phyloP scores from a whole-genome alignment of 2,113 vertebrate genomes.

The Callochromis pleurospilus region DNA sequence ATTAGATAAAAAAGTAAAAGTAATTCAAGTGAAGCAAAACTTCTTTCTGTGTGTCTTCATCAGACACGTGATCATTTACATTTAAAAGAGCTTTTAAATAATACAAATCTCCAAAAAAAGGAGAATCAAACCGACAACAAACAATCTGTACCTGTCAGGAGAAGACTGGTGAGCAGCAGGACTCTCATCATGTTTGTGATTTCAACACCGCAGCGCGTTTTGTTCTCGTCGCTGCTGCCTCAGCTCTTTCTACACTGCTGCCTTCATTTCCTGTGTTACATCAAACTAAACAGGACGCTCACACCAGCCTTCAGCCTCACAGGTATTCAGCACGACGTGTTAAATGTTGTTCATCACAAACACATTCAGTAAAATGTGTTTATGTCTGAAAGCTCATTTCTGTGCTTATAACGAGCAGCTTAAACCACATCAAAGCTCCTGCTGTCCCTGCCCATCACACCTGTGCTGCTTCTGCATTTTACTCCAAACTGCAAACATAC shows the following conservation, averaged over 20 bases:
- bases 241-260: neutral
- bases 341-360: neutral
- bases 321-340: neutral
- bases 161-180: constrained; percentile 5
- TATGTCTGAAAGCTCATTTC: neutral
- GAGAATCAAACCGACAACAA: neutral
- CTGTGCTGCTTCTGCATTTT: neutral
- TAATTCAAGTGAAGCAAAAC: neutral
- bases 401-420: neutral
- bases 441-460: neutral
- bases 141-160: neutral
- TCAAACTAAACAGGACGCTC: neutral
- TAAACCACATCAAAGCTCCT: neutral
- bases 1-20: neutral
- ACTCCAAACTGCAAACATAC: neutral
- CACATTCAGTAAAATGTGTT: neutral
- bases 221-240: neutral
- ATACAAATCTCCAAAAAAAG: neutral
- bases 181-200: neutral
- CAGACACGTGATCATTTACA: neutral
- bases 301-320: neutral
- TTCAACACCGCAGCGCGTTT: neutral
- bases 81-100: neutral
- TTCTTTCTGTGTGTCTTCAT: neutral
- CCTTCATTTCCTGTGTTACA: constrained; percentile 19